Conservation (phyloP, 2,888 invertebrate genomes). For the Ischnura elegans region DNA sequence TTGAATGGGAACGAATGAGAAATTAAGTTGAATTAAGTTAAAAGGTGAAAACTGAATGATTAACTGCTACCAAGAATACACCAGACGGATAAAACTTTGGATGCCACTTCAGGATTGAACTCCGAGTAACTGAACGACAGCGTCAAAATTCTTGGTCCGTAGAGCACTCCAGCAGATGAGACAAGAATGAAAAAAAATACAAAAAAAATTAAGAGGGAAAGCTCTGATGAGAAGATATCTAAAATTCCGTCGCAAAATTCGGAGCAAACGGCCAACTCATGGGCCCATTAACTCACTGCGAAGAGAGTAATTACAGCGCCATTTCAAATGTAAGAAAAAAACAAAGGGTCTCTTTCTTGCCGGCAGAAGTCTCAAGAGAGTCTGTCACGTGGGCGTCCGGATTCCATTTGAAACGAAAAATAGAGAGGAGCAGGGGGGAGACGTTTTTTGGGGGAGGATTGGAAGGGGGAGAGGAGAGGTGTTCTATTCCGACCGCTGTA, state of each 20-base stretch:
- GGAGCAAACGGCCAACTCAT: slow-evolving; percentile 51
- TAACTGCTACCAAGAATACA: background rate
- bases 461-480: background rate
- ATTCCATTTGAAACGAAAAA: slow-evolving; percentile 41
- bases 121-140: background rate
- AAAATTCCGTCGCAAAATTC: slow-evolving; percentile 48
- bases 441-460: background rate
- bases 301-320: slow-evolving; percentile 48
- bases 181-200: background rate
- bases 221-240: slow-evolving; percentile 21
- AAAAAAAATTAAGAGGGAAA: slow-evolving; percentile 29
- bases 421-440: background rate
- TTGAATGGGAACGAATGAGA: too few relatives aligned
- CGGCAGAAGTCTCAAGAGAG: slow-evolving; percentile 17
- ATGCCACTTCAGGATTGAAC: background rate
- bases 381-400: slow-evolving; percentile 46
- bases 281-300: slow-evolving; percentile 50
- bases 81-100: background rate
- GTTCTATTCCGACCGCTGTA: slow-evolving; percentile 54
- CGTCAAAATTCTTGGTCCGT: background rate
- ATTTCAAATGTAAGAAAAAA: background rate
- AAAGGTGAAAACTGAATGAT: too few relatives aligned
- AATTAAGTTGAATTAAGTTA: too few relatives aligned
- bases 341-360: slow-evolving; percentile 30
- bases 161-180: background rate